Evolutionary conservation across 1,140 invertebrate genomes (phyloP), one percentile per base, ranked within the genome.

Genomic region (Hesperophylax magnus): DNA sequence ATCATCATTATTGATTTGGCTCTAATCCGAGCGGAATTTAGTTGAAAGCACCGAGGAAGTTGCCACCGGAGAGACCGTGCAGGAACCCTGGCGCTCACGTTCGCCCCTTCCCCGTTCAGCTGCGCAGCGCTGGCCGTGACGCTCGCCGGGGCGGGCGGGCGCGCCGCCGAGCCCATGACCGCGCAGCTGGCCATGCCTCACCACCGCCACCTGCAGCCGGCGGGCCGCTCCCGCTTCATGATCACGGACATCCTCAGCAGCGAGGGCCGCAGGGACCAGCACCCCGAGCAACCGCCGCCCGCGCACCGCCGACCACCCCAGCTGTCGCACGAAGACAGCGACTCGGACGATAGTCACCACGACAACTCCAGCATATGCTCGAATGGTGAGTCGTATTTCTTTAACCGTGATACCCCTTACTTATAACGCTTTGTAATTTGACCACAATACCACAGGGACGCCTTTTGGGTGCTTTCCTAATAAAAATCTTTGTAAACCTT

Each of bases 151-250:
- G 72, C 74, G 75, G 69, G 79, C 71, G 79, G 69, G 53, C 34
- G 69, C 54, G 39, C 54, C 58, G 54, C 78, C 17, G 54, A 53
- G 18, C 31, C 78, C 56, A 77, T 61, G 77, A 79, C 78, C 34
- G 69, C 75, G 20, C 69, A 80, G 58, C 58, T 75, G 58, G 82
- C 79, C 18, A 84, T 84, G 82, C 82, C 82, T 52, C 82, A 83
- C 52, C 80, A 77, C 53, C 69, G 67, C 54, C 72, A 22, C 20
- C 67, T 39, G 39, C 87, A 87, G 86, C 63, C 87, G 85, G 92
- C 92, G 56, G 92, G 94, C 63, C 91, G 94, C 69, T 94, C 94
- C 22, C 90, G 94, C 56, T 95, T 95, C 87, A 95, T 95, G 94
- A 95, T 95, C 88, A 95, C 93, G 60, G 94, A 95, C 84, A 95